Evolutionary conservation across 1,140 invertebrate genomes (phyloP), one percentile per base, ranked within the genome.

Genomic region (Chrysomallon squamiferum): DNA sequence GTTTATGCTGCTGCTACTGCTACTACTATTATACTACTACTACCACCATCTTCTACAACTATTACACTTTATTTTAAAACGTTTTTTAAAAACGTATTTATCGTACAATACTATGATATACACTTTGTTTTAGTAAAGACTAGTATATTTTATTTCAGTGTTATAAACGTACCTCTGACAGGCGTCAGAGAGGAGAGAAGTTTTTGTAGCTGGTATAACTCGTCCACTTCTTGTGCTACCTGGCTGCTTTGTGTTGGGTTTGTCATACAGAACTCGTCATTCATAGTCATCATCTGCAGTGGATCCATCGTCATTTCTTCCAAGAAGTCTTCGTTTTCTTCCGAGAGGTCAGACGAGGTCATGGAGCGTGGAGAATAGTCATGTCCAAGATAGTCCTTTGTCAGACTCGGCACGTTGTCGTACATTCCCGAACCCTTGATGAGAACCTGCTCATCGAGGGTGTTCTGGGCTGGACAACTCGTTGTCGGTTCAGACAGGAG

Each of bases 201-300:
- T 57, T 74, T 71, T 58, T 77, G 73, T 52, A 79, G 72, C 71
- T 77, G 77, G 73, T 71, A 73, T 60, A 79, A 68, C 63, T 71
- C 76, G 54, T 72, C 69, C 66, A 74, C 73, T 33, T 54, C 41
- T 15, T 52, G 57, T 13, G 27, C 45, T 35, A 43, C 61, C 50
- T 61, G 20, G 4, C 20, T 41, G 38, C n/a, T 49, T 11, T 6
- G 25, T 27, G 15, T 63, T 63, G 38, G 71, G 69, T 58, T 73
- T 45, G 25, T 67, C 45, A 38, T 75, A 70, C 32, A 70, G 27
- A 66, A 65, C 4, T 57, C 60, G 32, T 75, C 69, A 29, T 65
- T 64, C 7, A 45, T 27, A 9, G 64, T 47, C 6, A 56, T 52
- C 56, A 60, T 45, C 29, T 59, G 47, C 20, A 68, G 11, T 1